Conservation (phyloP, 2,797 vertebrate species). For the Decapterus maruadsi region DNA sequence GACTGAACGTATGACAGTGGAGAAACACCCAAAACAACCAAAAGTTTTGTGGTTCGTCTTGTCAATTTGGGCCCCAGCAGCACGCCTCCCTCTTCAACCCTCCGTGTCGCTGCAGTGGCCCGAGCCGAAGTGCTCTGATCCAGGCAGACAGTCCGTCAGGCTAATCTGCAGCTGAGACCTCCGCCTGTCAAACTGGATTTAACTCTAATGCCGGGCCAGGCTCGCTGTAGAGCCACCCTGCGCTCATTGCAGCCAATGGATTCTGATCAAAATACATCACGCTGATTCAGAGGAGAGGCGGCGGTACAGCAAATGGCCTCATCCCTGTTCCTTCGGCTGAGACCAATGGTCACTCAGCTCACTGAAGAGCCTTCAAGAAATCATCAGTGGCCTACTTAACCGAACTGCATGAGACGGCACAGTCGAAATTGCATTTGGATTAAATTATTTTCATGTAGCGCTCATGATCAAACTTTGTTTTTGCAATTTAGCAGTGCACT, state of each 20-base stretch:
- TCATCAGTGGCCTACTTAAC: constrained; percentile 9
- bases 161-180: constrained; percentile 77
- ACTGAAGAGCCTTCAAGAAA: constrained; percentile 1
- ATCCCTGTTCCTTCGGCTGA: constrained; percentile 24
- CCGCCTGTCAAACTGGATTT: constrained; percentile 78
- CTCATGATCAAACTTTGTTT: neutral
- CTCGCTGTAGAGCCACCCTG: constrained; percentile 44
- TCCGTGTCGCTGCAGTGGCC: constrained; percentile 23
- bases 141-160: constrained; percentile 74
- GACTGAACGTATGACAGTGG: constrained; percentile 19
- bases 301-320: constrained; percentile 16
- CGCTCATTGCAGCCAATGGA: constrained; percentile 24
- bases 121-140: constrained; percentile 61
- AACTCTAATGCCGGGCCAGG: constrained; percentile 53
- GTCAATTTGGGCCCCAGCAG: constrained; percentile 41
- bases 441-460: neutral
- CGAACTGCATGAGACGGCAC: neutral
- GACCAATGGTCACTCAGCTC: constrained; percentile 9
- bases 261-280: constrained; percentile 37
- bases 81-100: constrained; percentile 22
- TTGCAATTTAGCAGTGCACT: neutral
- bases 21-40: constrained; percentile 37
- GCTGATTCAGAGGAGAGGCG: constrained; percentile 12
- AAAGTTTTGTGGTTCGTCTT: constrained; percentile 28
- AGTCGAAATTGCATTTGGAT: constrained; percentile 3